A percentile compares a stretch with the other conserved stretches of the same genome.
phyloP scores from a whole-genome alignment of 2,113 vertebrate genomes.

The Mormyrus lacerda region DNA sequence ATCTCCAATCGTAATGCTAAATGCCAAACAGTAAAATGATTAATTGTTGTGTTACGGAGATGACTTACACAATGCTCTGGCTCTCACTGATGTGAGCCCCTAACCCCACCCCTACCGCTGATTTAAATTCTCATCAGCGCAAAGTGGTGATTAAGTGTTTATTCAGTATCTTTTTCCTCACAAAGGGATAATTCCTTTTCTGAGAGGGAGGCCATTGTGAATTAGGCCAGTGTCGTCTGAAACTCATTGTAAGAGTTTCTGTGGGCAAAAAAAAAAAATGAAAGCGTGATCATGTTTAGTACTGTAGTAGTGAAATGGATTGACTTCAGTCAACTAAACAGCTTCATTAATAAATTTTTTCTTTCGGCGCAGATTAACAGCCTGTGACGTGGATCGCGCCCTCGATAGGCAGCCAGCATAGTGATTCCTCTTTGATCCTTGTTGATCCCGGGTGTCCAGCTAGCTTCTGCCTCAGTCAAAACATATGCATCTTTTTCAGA shows the following conservation, averaged over 20 bases:
- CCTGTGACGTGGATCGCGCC: slow-evolving; percentile 19
- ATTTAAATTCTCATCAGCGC: background rate
- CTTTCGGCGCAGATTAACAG: slow-evolving; percentile 12
- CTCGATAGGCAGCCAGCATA: slow-evolving; percentile 35
- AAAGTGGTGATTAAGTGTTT: slow-evolving; percentile 6
- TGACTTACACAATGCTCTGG: background rate
- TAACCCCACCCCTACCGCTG: background rate
- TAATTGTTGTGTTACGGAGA: background rate
- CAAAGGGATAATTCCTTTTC: background rate
- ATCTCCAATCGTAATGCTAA: background rate
- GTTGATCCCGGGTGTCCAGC: slow-evolving; percentile 24
- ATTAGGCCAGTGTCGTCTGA: background rate
- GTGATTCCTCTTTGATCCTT: slow-evolving; percentile 13
- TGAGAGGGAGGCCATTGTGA: background rate
- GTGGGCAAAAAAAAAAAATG: background rate
- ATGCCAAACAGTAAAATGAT: background rate
- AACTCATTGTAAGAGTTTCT: background rate
- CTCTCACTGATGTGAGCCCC: background rate
- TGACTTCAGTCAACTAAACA: background rate
- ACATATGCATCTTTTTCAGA: slow-evolving; percentile 29
- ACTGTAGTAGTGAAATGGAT: background rate
- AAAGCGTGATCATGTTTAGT: background rate
- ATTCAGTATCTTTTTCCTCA: background rate
- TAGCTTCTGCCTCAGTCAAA: slow-evolving; percentile 17
- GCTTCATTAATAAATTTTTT: slow-evolving; percentile 2